Conservation (phyloP, 2,797 vertebrate species). For the Emys orbicularis region DNA sequence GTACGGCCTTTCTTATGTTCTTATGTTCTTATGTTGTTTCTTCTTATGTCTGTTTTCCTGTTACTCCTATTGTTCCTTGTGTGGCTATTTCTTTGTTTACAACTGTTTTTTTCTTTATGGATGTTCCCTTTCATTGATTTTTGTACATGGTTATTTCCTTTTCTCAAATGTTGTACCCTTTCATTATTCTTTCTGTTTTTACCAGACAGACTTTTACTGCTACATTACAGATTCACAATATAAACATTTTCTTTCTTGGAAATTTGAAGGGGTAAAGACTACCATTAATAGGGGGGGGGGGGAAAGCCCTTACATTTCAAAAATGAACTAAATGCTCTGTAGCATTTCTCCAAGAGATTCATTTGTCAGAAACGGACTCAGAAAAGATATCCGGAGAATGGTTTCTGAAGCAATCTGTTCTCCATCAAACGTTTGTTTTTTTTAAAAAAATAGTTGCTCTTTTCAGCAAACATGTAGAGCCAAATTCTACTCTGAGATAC, state of each 20-base stretch:
- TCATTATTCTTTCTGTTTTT: neutral
- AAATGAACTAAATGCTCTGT: neutral
- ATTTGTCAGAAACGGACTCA: neutral
- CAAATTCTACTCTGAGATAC: neutral
- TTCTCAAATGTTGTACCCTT: neutral
- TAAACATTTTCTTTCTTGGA: neutral
- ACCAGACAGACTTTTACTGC: neutral
- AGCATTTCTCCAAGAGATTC: neutral
- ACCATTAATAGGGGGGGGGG: neutral
- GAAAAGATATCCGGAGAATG: neutral
- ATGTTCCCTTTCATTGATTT: neutral
- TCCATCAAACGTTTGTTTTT: neutral
- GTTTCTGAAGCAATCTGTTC: neutral
- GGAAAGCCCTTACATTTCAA: neutral
- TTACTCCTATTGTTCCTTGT: neutral
- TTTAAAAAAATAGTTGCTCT: rapidly evolving
- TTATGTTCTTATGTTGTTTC: too few relatives aligned
- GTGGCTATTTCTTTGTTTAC: neutral
- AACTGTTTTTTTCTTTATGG: neutral
- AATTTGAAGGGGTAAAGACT: neutral
- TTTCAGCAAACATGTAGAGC: neutral
- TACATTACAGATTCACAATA: neutral
- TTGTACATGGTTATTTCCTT: neutral
- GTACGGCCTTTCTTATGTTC: too few relatives aligned
- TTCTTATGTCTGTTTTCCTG: neutral